Conservation (phyloP, 2,113 vertebrate species). For the Scomber japonicus region DNA sequence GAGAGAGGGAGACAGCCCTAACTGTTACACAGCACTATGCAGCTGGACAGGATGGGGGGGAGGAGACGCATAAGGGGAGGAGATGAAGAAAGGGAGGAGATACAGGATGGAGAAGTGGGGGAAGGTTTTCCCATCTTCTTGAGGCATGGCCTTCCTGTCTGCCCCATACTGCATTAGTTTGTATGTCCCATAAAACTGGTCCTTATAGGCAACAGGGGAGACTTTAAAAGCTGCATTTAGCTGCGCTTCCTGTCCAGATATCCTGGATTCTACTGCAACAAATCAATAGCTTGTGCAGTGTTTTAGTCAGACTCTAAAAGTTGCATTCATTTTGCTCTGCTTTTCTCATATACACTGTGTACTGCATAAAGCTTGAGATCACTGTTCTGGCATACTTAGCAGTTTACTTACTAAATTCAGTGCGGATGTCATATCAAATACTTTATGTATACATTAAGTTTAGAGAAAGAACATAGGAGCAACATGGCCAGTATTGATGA, state of each 20-base stretch:
- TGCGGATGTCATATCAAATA: background rate
- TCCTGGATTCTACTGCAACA: background rate
- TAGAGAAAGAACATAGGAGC: background rate
- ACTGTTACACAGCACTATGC: conserved; percentile 60
- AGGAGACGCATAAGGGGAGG: conserved; percentile 47
- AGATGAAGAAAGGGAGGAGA: background rate
- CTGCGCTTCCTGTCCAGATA: background rate
- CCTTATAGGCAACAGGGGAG: background rate
- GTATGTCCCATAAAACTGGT: background rate
- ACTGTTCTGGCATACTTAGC: background rate
- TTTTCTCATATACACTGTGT: background rate
- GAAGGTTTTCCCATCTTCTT: conserved; percentile 4
- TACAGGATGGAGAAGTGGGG: too few relatives aligned
- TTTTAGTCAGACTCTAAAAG: background rate
- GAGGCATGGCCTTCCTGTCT: conserved; percentile 37
- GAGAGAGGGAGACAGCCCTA: conserved; percentile 49
- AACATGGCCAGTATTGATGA: background rate
- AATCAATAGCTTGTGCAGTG: background rate
- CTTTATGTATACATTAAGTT: background rate
- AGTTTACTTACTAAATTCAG: background rate
- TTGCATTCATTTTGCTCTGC: background rate
- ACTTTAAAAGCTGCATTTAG: background rate
- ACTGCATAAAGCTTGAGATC: background rate
- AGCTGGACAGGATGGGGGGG: conserved; percentile 65
- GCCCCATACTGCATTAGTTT: conserved; percentile 9